Percentiles rank a stretch among this genome's conserved stretches.
These are phyloP conservation scores for Carcinoscorpius rotundicauda DNA, from an alignment of 1,140 invertebrate species.

Conservation along the genomic window DNA sequence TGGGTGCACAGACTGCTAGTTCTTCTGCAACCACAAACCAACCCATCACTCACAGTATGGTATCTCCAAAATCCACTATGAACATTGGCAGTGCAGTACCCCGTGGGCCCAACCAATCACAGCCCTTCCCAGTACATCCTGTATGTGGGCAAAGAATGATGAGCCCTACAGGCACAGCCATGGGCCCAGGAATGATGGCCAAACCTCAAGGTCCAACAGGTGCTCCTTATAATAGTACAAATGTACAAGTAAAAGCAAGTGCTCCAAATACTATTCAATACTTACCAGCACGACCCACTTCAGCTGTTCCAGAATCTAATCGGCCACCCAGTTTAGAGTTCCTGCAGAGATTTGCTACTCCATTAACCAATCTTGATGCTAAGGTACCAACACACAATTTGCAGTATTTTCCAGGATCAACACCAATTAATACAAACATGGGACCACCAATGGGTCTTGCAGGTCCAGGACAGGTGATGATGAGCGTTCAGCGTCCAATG, in stretches of 20 bases:
- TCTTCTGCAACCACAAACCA: conserved; percentile 23
- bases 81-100: conserved; percentile 17
- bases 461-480: conserved; percentile 29
- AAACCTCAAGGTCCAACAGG: neutral
- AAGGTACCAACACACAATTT: conserved; percentile 58
- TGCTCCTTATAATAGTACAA: conserved; percentile 21
- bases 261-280: conserved; percentile 97
- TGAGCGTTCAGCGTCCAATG: conserved; percentile 30
- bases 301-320: conserved; percentile 35
- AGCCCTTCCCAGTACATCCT: conserved; percentile 21
- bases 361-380: conserved; percentile 42
- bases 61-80: conserved; percentile 19
- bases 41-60: conserved; percentile 23
- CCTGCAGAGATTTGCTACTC: conserved; percentile 62
- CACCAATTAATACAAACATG: conserved; percentile 18
- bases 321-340: conserved; percentile 86
- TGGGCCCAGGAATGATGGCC: conserved; percentile 21
- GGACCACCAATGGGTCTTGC: conserved; percentile 27
- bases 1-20: conserved; percentile 21
- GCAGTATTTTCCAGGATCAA: conserved; percentile 50
- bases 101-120: conserved; percentile 20
- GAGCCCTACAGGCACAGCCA: conserved; percentile 24
- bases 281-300: conserved; percentile 61
- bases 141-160: conserved; percentile 21
- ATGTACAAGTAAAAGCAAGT: conserved; percentile 70